These are phyloP conservation scores for Tinamus major DNA, from an alignment of 2,797 vertebrate species.

Conservation along the genomic window DNA sequence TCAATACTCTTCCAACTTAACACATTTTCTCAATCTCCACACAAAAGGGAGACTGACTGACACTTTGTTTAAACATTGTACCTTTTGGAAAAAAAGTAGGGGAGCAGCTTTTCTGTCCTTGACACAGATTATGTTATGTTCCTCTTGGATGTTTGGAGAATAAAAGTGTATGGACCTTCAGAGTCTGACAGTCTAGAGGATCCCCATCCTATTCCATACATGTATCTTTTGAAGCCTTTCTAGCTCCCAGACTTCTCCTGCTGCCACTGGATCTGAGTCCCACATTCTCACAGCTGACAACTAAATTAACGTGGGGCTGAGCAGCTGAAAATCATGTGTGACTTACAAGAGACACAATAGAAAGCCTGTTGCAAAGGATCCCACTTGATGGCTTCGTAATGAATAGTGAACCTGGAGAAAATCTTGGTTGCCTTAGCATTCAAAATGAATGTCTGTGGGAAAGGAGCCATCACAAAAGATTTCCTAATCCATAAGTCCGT, in stretches of 20 bases:
- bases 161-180: neutral
- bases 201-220: neutral
- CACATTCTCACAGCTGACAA: neutral
- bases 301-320: neutral
- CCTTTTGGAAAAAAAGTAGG: neutral
- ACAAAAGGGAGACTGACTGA: neutral
- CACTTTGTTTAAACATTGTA: neutral
- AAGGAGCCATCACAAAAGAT: slow-evolving; percentile 8
- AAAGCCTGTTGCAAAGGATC: neutral
- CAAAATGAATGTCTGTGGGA: neutral
- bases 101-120: accelerated
- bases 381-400: neutral
- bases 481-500: slow-evolving; percentile 15
- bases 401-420: neutral
- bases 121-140: neutral
- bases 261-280: neutral
- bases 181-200: neutral
- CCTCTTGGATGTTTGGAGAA: neutral
- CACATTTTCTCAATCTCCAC: neutral
- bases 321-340: neutral
- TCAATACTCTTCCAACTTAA: neutral
- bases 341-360: neutral
- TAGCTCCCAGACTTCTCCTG: neutral
- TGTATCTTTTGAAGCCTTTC: neutral
- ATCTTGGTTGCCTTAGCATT: neutral